These are phyloP conservation scores for Sitophilus oryzae DNA, from an alignment of 1,140 invertebrate species.

Conservation along the genomic window DNA sequence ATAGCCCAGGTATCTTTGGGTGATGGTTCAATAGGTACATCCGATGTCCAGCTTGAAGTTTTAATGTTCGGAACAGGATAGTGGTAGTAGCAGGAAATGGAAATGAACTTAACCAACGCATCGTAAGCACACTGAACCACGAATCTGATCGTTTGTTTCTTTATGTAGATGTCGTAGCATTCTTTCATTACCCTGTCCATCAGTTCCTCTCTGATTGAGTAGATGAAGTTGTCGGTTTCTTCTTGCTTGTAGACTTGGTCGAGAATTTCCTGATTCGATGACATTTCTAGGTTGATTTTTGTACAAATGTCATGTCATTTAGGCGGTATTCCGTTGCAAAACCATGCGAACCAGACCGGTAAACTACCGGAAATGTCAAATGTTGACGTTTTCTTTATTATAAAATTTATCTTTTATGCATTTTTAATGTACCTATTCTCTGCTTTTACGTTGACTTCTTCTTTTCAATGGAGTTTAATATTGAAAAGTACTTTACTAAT, in stretches of 20 bases:
- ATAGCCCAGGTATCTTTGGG: conserved; percentile 19
- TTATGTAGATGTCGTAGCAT: conserved; percentile 15
- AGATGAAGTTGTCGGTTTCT: conserved; percentile 7
- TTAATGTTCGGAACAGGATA: conserved; percentile 3
- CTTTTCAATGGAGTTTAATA: no score
- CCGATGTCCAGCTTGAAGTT: conserved; percentile 7
- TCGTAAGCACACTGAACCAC: conserved; percentile 18
- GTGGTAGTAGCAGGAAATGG: conserved; percentile 15
- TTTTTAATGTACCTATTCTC: no score
- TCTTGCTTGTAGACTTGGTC: conserved; percentile 4
- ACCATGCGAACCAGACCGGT: no score
- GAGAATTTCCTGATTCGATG: background rate
- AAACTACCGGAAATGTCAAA: no score
- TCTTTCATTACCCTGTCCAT: conserved; percentile 17
- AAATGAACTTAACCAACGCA: conserved; percentile 15
- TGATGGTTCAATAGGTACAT: conserved; percentile 12
- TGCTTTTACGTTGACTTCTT: no score
- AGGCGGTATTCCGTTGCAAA: no score
- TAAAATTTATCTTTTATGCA: no score
- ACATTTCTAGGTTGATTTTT: no score
- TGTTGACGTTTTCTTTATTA: no score
- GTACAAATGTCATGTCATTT: no score
- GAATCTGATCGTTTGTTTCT: conserved; percentile 18
- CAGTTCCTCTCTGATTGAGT: conserved; percentile 14
- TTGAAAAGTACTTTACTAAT: no score